These are phyloP conservation scores for Thera obeliscata DNA, from an alignment of 2,888 invertebrate species.

Conservation along the genomic window DNA sequence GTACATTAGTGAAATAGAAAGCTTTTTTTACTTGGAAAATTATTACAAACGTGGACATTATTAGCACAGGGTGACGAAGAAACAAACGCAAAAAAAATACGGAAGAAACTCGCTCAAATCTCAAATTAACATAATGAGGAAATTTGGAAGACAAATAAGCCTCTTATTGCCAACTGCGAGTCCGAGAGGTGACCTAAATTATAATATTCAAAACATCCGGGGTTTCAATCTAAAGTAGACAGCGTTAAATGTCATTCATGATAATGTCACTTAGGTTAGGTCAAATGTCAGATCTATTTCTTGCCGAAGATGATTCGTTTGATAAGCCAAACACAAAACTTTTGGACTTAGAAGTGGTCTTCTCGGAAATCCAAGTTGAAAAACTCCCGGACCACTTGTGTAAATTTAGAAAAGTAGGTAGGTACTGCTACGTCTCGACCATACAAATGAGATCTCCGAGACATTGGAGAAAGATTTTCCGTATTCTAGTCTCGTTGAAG, in stretches of 20 bases:
- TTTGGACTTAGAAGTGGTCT: background rate
- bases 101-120: background rate
- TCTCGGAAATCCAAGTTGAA: background rate
- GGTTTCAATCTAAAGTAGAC: background rate
- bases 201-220: constrained; percentile 6
- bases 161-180: background rate
- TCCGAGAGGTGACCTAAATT: background rate
- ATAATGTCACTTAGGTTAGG: constrained; percentile 6
- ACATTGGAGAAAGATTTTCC: no score
- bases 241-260: background rate
- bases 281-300: constrained; percentile 15
- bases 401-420: no score
- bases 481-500: no score
- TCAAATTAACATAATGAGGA: background rate
- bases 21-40: no score
- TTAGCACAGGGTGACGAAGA: background rate
- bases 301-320: constrained; percentile 3
- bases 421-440: no score
- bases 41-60: no score
- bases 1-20: no score
- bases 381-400: background rate
- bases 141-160: background rate
- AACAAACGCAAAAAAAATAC: background rate
- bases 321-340: constrained; percentile 2
- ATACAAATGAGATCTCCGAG: no score